Base-by-base conservation (phyloP, 2,888 invertebrate genomes). In the Anticlea derivata region DNA sequence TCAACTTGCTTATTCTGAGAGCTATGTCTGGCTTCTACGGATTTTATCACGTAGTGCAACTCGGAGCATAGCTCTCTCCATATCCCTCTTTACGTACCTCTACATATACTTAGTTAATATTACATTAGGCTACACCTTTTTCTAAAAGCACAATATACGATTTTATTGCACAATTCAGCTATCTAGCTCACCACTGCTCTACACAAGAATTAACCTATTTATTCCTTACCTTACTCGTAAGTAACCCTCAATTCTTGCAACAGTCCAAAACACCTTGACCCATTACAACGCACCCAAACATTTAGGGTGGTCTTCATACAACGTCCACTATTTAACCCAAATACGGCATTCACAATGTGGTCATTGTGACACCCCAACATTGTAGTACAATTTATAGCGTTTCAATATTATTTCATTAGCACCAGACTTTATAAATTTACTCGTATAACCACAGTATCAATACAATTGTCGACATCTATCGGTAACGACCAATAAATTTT, bases 391-490 rank as follows among this genome's bases (percentile, higher is more conserved):
- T 87, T 87, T 88, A 89, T 83, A 63, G 75, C 75, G 71, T 76
- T 82, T 82, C 85, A 80, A 86, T 87, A 81, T 80, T 80, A 86
- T 86, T 89, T 90, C 84, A 90, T 87, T 89, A 85, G 78, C 78
- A 73, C 66, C 71, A 61, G 75, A 80, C 80, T 83, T 83, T 82
- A 82, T 85, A 85, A 85, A 83, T 83, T 75, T 75, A 34, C 50
- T 24, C 30, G 75, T 77, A 74, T 67, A 58, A 70, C 75, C 75
- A 73, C 75, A 78, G 70, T 75, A 78, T 73, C 75, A 72, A 76
- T 79, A 75, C 73, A 66, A 74, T 76, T 80, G 84, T 82, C 77
- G 86, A 85, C 86, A 81, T 24, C 71, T 74, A 66, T 69, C 78
- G 64, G 77, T 76, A 83, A 85, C 78, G 77, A 81, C 69, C 84